Evolutionary conservation across 37 sponge, comb jelly and placozoan genomes (phyloP).

Genomic region (Cliona cf. orientalis): DNA sequence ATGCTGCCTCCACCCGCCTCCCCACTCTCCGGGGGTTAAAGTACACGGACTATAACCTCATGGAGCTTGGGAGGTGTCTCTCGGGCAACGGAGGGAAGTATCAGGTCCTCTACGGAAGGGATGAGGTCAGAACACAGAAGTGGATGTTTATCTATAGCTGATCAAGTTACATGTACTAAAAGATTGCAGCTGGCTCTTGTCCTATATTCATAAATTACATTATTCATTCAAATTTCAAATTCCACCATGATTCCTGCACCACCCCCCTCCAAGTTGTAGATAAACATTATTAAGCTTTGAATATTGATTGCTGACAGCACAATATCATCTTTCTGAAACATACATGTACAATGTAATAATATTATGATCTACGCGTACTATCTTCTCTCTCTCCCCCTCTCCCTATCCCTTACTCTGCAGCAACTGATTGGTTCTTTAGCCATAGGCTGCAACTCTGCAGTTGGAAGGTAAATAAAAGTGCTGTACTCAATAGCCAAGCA

Average conservation of each 20-base stretch:
- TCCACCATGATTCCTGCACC: not conserved
- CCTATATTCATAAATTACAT: too few species aligned
- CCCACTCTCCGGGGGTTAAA: conserved; percentile 76
- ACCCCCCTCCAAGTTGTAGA: not conserved
- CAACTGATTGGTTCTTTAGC: conserved; percentile 70
- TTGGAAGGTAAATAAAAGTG: conserved; percentile 61
- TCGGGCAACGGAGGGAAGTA: conserved; percentile 39
- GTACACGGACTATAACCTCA: conserved; percentile 49
- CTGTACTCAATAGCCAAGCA: not conserved
- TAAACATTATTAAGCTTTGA: not conserved
- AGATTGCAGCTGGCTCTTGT: too few species aligned
- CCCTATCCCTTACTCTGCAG: conserved; percentile 21
- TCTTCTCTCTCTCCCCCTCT: not conserved
- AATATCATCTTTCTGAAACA: too few species aligned
- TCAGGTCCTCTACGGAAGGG: conserved; percentile 71
- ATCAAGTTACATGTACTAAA: too few species aligned
- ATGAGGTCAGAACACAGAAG: conserved; percentile 48
- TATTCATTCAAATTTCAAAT: too few species aligned
- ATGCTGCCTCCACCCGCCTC: conserved; percentile 34
- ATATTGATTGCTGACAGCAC: too few species aligned
- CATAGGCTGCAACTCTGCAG: conserved; percentile 56
- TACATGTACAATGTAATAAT: not conserved
- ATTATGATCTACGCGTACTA: not conserved
- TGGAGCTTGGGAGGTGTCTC: conserved; percentile 60
- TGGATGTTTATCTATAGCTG: not conserved